A percentile compares a stretch with the other conserved stretches of the same genome.
phyloP scores from a whole-genome alignment of 2,888 invertebrate genomes.

The Conistra vaccinii region DNA sequence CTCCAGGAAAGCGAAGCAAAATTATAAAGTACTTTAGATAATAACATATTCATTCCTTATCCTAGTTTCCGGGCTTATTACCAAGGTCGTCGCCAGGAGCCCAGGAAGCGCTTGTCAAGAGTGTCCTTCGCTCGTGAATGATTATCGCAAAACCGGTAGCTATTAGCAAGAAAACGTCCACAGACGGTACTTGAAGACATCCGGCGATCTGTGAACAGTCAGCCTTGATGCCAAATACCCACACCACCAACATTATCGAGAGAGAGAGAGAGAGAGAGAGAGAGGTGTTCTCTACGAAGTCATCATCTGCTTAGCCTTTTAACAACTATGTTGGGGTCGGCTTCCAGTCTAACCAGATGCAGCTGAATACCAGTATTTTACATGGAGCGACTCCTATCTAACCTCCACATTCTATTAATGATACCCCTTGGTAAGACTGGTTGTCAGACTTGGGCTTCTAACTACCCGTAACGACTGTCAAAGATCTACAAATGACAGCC shows the following conservation, averaged over 20 bases:
- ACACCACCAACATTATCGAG: neutral
- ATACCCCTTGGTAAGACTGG: too few relatives aligned
- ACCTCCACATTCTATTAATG: too few relatives aligned
- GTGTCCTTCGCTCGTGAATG: conserved; percentile 9
- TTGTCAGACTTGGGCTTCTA: too few relatives aligned
- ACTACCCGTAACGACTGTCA: too few relatives aligned
- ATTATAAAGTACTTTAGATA: neutral
- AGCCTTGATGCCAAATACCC: neutral
- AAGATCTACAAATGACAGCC: too few relatives aligned
- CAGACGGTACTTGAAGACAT: conserved; percentile 6
- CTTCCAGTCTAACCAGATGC: too few relatives aligned
- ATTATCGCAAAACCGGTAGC: neutral
- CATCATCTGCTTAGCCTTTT: too few relatives aligned
- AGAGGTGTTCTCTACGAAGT: neutral
- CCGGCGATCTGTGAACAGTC: neutral
- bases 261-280: neutral
- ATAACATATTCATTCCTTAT: conserved; percentile 30
- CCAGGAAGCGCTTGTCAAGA: conserved; percentile 18
- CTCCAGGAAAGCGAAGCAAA: neutral
- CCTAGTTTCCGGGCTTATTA: conserved; percentile 14
- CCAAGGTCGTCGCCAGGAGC: conserved; percentile 21
- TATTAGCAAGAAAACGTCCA: neutral
- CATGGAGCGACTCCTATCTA: too few relatives aligned
- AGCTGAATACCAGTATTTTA: too few relatives aligned
- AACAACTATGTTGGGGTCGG: too few relatives aligned